Evolutionary conservation across 2,797 vertebrate genomes (phyloP), one percentile per base, ranked within the genome.

Genomic region (Xiphophorus birchmanni): DNA sequence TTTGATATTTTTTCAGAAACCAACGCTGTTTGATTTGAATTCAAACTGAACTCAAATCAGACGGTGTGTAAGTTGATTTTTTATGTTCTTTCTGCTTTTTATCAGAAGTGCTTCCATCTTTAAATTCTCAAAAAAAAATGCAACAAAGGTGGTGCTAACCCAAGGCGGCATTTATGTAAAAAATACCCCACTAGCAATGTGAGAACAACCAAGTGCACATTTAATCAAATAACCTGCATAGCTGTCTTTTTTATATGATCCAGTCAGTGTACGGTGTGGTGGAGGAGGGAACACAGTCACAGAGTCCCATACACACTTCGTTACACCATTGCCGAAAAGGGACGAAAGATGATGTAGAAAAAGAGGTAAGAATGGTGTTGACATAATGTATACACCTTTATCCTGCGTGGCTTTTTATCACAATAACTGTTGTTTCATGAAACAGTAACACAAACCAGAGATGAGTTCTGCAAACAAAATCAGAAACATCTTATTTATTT

Each of bases 261-360:
- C 90, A 99, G 98, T 99, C 99, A 0, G 99, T 99, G 42, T 99
- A 99, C 0, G 98, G 98, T 0, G 89, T 99, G 76, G 94, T 94
- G 2, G 98, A 99, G 81, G 99, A 99, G 87, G 96, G 97, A 58
- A 80, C 85, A 1, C 97, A 97, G 92, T 95, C 96, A 0, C 98
- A 97, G 75, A 99, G 98, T 86, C 98, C 98, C 2, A 92, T 97
- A 76, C 98, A 99, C 56, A 90, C 96, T 76, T 96, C 96, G 5
- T 94, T 93, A 7, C 98, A 97, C 13, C 96, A 96, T 2, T 60
- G 95, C 93, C 96, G 97, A 78, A 99, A 99, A 93, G 97, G 97
- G 8, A 99, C 97, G 44, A 98, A 97, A 90, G 99, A 99, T 69
- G 98, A 98, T 54, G 94, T 99, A 80, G 94, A 97, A 88, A 99